Percentiles rank a stretch among this genome's conserved stretches.
phyloP scores from a whole-genome alignment of 2,113 vertebrate species.

The Megaceryle torquata region DNA sequence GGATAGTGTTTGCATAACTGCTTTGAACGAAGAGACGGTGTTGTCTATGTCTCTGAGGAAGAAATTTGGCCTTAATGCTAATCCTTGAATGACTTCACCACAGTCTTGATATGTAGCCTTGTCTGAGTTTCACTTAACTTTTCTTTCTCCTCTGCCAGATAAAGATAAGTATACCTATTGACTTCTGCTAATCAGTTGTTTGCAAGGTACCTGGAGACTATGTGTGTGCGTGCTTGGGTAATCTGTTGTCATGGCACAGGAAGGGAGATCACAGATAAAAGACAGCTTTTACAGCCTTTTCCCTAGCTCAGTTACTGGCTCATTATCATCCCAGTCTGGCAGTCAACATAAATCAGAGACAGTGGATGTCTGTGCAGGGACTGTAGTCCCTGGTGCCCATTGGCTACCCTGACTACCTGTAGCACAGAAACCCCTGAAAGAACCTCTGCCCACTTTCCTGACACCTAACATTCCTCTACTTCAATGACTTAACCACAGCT shows the following conservation, averaged over 20 bases:
- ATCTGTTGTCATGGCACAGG: neutral
- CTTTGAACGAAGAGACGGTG: neutral
- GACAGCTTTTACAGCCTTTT: neutral
- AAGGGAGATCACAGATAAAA: neutral
- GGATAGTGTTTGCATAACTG: neutral
- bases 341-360: neutral
- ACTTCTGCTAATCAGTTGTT: neutral
- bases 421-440: neutral
- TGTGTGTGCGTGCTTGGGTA: neutral
- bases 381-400: neutral
- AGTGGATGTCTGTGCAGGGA: neutral
- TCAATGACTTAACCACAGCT: neutral
- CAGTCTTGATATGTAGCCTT: neutral
- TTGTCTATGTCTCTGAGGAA: neutral
- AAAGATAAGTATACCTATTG: neutral
- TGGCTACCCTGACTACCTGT: neutral
- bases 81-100: neutral
- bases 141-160: neutral
- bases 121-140: neutral
- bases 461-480: neutral
- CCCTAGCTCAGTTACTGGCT: neutral
- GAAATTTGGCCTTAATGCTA: neutral
- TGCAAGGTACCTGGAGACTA: neutral
- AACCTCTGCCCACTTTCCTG: neutral
- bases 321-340: neutral